Conservation (phyloP, 2,797 vertebrate species). For the Helicolenus hilgendorfi region DNA sequence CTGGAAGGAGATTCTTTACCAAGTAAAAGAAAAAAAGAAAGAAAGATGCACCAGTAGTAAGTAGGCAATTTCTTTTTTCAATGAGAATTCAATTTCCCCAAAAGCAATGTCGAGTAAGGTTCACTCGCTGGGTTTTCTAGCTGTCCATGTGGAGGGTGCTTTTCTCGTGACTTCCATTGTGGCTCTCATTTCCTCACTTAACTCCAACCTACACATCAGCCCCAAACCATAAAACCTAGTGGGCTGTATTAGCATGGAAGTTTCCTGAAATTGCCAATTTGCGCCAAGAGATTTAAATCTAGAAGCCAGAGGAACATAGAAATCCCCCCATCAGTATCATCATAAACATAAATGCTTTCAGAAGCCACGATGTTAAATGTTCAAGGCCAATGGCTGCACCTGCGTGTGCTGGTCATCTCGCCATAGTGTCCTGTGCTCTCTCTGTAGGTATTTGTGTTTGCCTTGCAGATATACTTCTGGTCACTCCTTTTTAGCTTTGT, state of each 20-base stretch:
- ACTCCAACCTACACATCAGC: neutral
- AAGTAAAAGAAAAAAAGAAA: neutral
- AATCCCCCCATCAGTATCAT: neutral
- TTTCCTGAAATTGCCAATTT: constrained; percentile 8
- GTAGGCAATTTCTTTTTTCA: neutral
- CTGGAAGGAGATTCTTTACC: neutral
- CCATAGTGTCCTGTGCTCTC: neutral
- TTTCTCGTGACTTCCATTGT: neutral
- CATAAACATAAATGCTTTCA: neutral
- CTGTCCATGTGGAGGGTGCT: neutral
- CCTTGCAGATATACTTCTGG: neutral
- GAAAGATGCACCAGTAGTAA: neutral
- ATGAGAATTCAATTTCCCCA: neutral
- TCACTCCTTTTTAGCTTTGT: neutral
- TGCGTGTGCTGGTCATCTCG: neutral
- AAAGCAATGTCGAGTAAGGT: neutral
- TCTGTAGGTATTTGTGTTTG: neutral
- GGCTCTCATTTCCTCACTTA: neutral
- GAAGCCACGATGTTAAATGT: neutral
- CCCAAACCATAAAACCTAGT: neutral
- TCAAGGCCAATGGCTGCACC: neutral
- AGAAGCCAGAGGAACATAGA: neutral
- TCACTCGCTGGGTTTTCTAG: neutral
- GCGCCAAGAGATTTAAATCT: neutral
- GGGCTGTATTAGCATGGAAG: neutral